phyloP scores from a whole-genome alignment of 2,113 vertebrate genomes.

The Balaenoptera acutorostrata region DNA sequence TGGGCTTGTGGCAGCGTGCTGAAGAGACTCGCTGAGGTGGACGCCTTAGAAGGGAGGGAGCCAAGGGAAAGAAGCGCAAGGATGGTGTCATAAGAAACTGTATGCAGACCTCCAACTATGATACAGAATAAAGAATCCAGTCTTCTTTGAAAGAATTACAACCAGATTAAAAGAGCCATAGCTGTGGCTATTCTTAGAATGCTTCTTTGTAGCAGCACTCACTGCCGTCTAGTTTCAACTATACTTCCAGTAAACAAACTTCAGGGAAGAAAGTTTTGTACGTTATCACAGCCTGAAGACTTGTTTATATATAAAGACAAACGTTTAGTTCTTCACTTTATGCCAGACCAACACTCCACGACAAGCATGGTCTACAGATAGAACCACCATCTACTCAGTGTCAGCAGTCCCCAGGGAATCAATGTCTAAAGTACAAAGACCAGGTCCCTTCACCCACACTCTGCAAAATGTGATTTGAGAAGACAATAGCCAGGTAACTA shows the following conservation, averaged over 20 bases:
- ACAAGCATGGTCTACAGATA: background rate
- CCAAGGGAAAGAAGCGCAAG: background rate
- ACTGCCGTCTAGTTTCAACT: background rate
- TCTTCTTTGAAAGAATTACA: conserved; percentile 6
- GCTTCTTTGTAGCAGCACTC: background rate
- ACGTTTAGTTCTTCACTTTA: background rate
- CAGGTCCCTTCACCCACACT: background rate
- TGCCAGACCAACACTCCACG: background rate
- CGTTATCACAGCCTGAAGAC: background rate
- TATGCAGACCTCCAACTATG: background rate
- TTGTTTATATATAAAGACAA: background rate
- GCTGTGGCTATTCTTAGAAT: background rate
- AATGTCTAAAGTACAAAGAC: background rate
- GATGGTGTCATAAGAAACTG: background rate
- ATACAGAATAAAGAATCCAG: background rate
- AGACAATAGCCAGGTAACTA: background rate
- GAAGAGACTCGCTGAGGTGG: background rate
- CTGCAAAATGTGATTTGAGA: background rate
- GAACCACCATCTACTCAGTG: background rate
- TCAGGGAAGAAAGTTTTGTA: background rate
- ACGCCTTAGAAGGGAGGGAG: background rate
- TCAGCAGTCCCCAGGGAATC: background rate
- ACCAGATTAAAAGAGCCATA: background rate
- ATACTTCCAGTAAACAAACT: background rate
- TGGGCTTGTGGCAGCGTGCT: background rate